Percentiles rank a stretch among this genome's conserved stretches.
Evolutionary conservation across 2,888 invertebrate genomes (phyloP).

Genomic region (Phortica magna): DNA sequence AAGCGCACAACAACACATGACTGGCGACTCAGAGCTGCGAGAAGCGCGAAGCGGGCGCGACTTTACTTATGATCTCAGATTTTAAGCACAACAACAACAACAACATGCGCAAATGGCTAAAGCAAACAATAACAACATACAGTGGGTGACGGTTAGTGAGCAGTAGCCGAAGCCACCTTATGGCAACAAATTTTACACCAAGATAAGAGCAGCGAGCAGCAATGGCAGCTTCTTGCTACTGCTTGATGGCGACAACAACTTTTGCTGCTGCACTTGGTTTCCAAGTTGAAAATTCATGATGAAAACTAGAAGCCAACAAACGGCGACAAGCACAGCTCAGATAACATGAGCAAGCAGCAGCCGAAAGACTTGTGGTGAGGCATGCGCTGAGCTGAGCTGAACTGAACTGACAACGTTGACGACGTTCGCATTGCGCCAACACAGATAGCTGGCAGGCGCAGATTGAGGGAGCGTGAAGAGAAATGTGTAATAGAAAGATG

Average conservation of each 20-base stretch:
- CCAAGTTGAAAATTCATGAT: constrained; percentile 63
- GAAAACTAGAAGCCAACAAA: constrained; percentile 65
- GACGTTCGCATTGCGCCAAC: background rate
- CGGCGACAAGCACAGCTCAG: constrained; percentile 20
- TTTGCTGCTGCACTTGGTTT: constrained; percentile 54
- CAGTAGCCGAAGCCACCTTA: constrained; percentile 42
- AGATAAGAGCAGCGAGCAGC: constrained; percentile 59
- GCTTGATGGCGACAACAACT: constrained; percentile 21
- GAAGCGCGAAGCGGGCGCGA: background rate
- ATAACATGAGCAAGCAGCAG: background rate
- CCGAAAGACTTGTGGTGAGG: background rate
- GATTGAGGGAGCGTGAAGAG: background rate
- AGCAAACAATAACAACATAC: background rate
- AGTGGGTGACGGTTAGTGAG: background rate
- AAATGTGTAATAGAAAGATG: background rate
- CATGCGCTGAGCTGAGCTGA: background rate
- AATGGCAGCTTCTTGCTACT: background rate
- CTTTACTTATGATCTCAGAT: background rate
- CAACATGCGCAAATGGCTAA: constrained; percentile 8
- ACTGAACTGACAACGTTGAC: background rate
- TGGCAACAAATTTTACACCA: constrained; percentile 73
- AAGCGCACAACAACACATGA: background rate
- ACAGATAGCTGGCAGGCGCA: background rate
- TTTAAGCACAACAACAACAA: background rate
- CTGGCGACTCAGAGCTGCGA: too few relatives aligned